Conservation (phyloP, 2,888 invertebrate species). For the Strigamia maritima region DNA sequence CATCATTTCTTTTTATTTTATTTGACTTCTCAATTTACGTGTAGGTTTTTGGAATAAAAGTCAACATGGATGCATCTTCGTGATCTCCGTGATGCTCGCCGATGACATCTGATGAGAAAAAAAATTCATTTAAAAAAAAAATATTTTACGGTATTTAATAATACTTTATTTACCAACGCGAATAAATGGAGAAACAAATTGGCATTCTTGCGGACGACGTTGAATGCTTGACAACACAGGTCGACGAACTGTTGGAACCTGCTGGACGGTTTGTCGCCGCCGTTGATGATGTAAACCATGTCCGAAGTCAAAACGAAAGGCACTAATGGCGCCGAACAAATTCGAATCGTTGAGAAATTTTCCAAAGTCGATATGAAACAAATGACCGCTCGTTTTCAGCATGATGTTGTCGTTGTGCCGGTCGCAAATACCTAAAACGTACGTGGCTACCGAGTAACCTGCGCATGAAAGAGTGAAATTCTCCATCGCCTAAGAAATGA, state of each 20-base stretch:
- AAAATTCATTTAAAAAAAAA: too few relatives aligned
- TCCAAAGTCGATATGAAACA: conserved; percentile 99
- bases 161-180: conserved; percentile 77
- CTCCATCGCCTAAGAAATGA: conserved; percentile 55
- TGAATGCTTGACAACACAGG: conserved; percentile 94
- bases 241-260: conserved; percentile 98
- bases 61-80: conserved; percentile 61
- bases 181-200: conserved; percentile 86
- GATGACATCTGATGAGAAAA: conserved; percentile 96
- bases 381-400: conserved; percentile 94
- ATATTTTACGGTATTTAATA: background rate
- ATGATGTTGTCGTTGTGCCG: conserved; percentile 99
- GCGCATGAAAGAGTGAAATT: conserved; percentile 76
- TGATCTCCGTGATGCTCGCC: conserved; percentile 89
- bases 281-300: conserved; percentile 99
- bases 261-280: conserved; percentile 86
- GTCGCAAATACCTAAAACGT: conserved; percentile 95
- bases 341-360: conserved; percentile 96
- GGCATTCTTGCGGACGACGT: conserved; percentile 85
- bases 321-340: conserved; percentile 94
- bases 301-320: conserved; percentile 97
- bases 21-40: too few relatives aligned
- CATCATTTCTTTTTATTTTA: too few relatives aligned
- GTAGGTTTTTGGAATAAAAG: conserved; percentile 90
- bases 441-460: conserved; percentile 98